These are phyloP conservation scores for Himalopsyche japonica DNA, from an alignment of 2,888 invertebrate species.

Conservation along the genomic window DNA sequence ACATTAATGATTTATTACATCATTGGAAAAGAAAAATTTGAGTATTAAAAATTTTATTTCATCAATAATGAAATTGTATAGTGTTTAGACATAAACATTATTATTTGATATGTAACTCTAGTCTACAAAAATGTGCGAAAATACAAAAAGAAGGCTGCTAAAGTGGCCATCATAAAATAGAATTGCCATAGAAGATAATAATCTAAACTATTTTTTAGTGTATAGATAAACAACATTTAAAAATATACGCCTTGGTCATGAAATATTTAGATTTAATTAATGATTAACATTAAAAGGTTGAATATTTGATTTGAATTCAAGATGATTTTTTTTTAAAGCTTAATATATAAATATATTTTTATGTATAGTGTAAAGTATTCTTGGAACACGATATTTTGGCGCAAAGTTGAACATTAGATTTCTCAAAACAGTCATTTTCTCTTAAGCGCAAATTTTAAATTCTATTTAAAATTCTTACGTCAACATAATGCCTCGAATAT, in stretches of 20 bases:
- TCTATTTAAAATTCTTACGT: neutral
- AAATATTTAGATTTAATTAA: neutral
- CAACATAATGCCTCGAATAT: neutral
- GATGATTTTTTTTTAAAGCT: neutral
- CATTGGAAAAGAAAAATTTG: too few species aligned
- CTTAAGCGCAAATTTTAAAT: neutral
- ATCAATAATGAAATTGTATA: neutral
- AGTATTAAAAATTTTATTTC: neutral
- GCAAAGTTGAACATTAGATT: neutral
- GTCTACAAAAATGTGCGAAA: neutral
- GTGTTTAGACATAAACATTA: neutral
- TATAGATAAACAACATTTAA: neutral
- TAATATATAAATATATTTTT: neutral
- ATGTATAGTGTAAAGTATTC: too few species aligned
- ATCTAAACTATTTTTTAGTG: neutral
- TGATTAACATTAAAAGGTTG: neutral
- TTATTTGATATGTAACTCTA: neutral
- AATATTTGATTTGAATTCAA: neutral
- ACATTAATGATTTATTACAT: too few species aligned
- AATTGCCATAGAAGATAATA: neutral
- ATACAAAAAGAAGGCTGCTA: neutral
- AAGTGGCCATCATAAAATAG: neutral
- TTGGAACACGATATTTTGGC: neutral
- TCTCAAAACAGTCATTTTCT: neutral
- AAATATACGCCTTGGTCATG: neutral